Evolutionary conservation across 2,888 invertebrate genomes (phyloP).

Genomic region (Papilio demoleus): DNA sequence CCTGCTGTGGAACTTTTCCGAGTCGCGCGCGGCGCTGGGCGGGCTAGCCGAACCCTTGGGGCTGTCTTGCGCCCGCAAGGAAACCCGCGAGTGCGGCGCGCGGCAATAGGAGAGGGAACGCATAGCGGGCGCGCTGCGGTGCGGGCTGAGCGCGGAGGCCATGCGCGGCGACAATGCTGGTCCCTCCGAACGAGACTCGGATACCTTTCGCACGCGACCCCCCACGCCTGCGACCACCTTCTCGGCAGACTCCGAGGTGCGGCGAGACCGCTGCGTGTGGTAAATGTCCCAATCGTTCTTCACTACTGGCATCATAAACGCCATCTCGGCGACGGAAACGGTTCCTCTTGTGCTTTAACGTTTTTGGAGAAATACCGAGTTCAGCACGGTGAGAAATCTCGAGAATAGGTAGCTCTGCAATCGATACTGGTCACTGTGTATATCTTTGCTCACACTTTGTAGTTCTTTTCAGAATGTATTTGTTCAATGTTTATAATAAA

Average conservation of each 20-base stretch:
- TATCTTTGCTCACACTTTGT: conserved; percentile 49
- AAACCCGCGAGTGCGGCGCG: conserved; percentile 83
- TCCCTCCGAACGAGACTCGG: conserved; percentile 89
- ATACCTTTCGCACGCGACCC: conserved; percentile 82
- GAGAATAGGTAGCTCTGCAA: conserved; percentile 57
- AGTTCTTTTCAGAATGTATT: conserved; percentile 51
- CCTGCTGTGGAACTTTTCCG: conserved; percentile 91
- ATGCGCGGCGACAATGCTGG: conserved; percentile 87
- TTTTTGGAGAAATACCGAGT: conserved; percentile 66
- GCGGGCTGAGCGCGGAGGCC: conserved; percentile 79
- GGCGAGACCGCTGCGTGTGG: conserved; percentile 90
- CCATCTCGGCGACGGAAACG: conserved; percentile 86
- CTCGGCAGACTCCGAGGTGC: conserved; percentile 87
- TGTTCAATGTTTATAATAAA: conserved; percentile 45
- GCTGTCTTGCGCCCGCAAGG: conserved; percentile 85
- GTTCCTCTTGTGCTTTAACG: conserved; percentile 74
- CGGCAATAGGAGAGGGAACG: conserved; percentile 82
- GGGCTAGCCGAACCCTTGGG: conserved; percentile 86
- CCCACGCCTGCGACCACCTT: conserved; percentile 52
- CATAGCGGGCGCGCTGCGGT: conserved; percentile 87
- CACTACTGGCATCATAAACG: conserved; percentile 97
- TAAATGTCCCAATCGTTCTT: conserved; percentile 97
- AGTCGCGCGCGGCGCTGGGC: conserved; percentile 81
- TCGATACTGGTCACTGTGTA: conserved; percentile 57
- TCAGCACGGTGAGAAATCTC: conserved; percentile 58